Conservation (phyloP, 2,797 vertebrate species). For the Dipus sagitta region DNA sequence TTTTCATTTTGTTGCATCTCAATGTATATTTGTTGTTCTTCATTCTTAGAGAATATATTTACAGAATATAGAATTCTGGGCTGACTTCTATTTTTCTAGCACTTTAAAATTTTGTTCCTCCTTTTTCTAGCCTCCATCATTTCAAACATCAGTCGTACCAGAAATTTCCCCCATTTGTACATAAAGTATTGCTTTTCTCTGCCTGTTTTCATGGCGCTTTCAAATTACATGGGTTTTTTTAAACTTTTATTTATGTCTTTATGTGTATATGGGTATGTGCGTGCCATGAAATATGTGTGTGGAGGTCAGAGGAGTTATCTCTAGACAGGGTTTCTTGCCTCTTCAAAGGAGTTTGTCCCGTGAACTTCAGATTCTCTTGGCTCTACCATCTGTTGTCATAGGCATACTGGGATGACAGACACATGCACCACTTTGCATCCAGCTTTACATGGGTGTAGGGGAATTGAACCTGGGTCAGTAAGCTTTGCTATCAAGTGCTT, state of each 20-base stretch:
- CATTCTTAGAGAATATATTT: slow-evolving; percentile 42
- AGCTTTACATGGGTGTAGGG: no score
- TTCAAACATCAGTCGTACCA: slow-evolving; percentile 21
- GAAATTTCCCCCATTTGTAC: background rate
- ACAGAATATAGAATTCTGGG: slow-evolving; percentile 7
- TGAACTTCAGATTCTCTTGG: no score
- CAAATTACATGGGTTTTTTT: background rate
- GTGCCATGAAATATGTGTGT: no score
- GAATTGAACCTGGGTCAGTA: no score
- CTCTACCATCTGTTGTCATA: no score
- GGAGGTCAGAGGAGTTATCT: no score
- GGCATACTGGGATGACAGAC: no score
- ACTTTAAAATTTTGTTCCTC: slow-evolving; percentile 53
- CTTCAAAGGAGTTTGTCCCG: no score
- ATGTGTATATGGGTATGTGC: no score
- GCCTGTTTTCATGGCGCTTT: background rate
- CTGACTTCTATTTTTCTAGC: slow-evolving; percentile 1
- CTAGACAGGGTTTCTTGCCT: no score
- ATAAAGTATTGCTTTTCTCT: slow-evolving; percentile 35
- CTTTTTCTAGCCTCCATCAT: background rate
- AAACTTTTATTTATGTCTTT: background rate
- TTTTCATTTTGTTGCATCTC: slow-evolving; percentile 20
- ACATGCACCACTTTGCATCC: no score
- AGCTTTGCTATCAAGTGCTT: no score
- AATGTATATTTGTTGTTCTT: slow-evolving; percentile 23